These are phyloP conservation scores for Sipha maydis DNA, from an alignment of 2,888 invertebrate species.

Conservation along the genomic window DNA sequence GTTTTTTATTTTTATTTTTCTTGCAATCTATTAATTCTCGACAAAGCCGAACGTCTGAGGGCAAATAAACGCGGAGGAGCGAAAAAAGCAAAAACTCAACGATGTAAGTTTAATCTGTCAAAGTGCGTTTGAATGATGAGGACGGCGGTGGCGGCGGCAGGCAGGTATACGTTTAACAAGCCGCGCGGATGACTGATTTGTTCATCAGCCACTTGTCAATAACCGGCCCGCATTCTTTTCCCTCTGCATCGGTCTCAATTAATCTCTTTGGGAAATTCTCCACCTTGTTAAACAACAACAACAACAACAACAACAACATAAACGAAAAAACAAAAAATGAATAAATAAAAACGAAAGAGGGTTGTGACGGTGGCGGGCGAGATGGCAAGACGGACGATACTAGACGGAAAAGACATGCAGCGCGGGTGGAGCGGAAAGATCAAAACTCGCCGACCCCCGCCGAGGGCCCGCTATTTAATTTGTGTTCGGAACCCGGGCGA, in stretches of 20 bases:
- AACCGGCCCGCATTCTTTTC: slow-evolving; percentile 52
- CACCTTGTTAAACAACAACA: slow-evolving; percentile 55
- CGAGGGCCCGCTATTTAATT: slow-evolving; percentile 27
- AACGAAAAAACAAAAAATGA: background rate
- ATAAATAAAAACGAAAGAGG: background rate
- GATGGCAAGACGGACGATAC: background rate
- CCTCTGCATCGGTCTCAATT: slow-evolving; percentile 53
- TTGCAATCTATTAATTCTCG: slow-evolving; percentile 58
- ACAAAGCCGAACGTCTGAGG: slow-evolving; percentile 53
- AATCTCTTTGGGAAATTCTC: slow-evolving; percentile 58
- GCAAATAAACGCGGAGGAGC: slow-evolving; percentile 42
- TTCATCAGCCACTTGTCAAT: slow-evolving; percentile 61
- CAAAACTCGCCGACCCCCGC: slow-evolving; percentile 29
- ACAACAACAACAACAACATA: background rate
- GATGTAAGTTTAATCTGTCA: slow-evolving; percentile 61
- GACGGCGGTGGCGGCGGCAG: slow-evolving; percentile 12
- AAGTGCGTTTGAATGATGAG: slow-evolving; percentile 59
- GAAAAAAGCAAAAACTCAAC: slow-evolving; percentile 51
- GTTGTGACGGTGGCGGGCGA: background rate
- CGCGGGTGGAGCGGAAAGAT: background rate
- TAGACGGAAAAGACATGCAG: background rate
- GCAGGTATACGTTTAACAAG: slow-evolving; percentile 44
- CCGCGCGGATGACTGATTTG: slow-evolving; percentile 58
- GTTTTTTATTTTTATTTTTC: background rate
- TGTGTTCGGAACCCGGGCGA: slow-evolving; percentile 8